Evolutionary conservation across 2,888 invertebrate genomes (phyloP).

Genomic region (Eristalis arbustorum): DNA sequence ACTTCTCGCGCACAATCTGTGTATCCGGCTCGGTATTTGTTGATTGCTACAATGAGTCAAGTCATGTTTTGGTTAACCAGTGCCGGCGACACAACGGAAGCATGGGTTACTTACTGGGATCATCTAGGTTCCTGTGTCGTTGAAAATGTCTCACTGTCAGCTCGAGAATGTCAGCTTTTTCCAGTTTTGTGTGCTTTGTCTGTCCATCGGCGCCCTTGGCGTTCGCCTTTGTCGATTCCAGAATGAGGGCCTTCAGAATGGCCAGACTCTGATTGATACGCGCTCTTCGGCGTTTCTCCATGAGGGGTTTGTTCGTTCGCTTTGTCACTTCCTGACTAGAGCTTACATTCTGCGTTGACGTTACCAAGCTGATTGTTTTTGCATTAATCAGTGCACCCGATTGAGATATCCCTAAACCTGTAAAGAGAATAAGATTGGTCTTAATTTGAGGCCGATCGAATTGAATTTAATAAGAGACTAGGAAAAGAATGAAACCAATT

Average conservation of each 20-base stretch:
- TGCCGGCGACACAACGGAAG: not conserved
- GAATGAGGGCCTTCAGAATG: constrained; percentile 86
- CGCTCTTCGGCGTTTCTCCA: constrained; percentile 88
- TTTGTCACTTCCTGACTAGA: constrained; percentile 79
- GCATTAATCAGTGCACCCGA: constrained; percentile 71
- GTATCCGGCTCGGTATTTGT: constrained; percentile 82
- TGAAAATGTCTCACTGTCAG: constrained; percentile 91
- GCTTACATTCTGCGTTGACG: constrained; percentile 78
- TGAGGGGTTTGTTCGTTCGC: constrained; percentile 88
- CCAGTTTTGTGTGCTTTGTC: constrained; percentile 89
- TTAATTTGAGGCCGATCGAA: not conserved
- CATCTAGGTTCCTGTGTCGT: constrained; percentile 85
- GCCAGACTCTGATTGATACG: constrained; percentile 88
- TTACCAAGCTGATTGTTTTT: constrained; percentile 77
- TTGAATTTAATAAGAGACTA: no score
- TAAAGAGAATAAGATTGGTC: not conserved
- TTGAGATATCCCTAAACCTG: constrained; percentile 68
- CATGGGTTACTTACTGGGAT: constrained; percentile 79
- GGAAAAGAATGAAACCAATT: no score
- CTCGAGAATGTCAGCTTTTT: constrained; percentile 90
- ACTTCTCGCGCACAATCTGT: constrained; percentile 85
- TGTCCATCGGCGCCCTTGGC: constrained; percentile 81
- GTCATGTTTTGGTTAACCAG: no score
- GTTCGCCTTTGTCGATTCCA: constrained; percentile 84
- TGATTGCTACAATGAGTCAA: constrained; percentile 73